Percentiles rank a stretch among this genome's conserved stretches.
Evolutionary conservation across 2,113 vertebrate genomes (phyloP).

Genomic region (Ceratotherium simum): DNA sequence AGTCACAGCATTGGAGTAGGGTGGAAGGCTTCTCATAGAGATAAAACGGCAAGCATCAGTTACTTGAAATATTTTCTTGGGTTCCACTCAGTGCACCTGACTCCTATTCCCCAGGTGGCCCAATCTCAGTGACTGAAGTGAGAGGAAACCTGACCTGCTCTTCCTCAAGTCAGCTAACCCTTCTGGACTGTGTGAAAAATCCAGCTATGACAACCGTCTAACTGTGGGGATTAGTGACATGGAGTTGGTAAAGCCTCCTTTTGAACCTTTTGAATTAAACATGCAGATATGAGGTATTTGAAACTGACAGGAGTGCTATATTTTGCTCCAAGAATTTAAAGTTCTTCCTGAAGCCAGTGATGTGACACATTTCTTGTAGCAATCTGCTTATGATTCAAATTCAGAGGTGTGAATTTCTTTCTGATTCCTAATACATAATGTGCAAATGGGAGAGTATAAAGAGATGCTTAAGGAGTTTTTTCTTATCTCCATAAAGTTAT

Average conservation of each 20-base stretch:
- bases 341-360: slow-evolving; percentile 65
- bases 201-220: not conserved
- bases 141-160: not conserved
- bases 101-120: not conserved
- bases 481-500: slow-evolving; percentile 4
- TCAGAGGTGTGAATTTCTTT: slow-evolving; percentile 64
- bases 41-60: not conserved
- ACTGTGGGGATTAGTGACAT: not conserved
- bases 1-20: not conserved
- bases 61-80: not conserved
- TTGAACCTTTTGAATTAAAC: slow-evolving; percentile 60
- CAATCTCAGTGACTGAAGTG: not conserved
- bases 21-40: too few species aligned
- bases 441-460: slow-evolving; percentile 4
- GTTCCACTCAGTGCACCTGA: not conserved
- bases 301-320: slow-evolving; percentile 66
- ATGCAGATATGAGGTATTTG: slow-evolving; percentile 30
- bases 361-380: slow-evolving; percentile 50
- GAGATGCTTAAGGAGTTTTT: not conserved
- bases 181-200: not conserved
- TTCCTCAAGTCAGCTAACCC: not conserved
- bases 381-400: slow-evolving; percentile 70
- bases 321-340: slow-evolving; percentile 69
- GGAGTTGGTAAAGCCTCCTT: not conserved
- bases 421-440: slow-evolving; percentile 53